Conservation (phyloP, 1,140 invertebrate species). For the Drosophila sturtevanti region DNA sequence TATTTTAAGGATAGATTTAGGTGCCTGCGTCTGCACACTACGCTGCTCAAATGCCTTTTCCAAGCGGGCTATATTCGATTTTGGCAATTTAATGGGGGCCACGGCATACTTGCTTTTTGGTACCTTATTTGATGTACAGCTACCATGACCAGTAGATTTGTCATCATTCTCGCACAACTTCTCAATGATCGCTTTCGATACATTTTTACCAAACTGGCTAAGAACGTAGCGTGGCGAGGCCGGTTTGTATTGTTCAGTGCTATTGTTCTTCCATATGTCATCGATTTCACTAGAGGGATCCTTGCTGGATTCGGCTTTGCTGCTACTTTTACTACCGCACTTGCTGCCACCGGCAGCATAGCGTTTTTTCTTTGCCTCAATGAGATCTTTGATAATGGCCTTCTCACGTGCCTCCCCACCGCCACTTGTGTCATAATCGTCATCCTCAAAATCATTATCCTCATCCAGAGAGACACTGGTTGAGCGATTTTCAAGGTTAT, state of each 20-base stretch:
- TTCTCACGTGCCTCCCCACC: constrained; percentile 39
- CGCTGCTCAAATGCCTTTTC: constrained; percentile 50
- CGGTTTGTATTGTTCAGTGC: constrained; percentile 59
- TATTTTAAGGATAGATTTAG: not conserved
- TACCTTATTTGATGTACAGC: constrained; percentile 50
- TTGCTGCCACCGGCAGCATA: constrained; percentile 17
- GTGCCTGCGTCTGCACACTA: not conserved
- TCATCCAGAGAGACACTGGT: constrained; percentile 73
- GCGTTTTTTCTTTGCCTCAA: constrained; percentile 55
- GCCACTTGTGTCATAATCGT: constrained; percentile 52
- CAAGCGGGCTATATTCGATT: constrained; percentile 53
- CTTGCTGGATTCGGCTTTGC: constrained; percentile 22
- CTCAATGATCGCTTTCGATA: constrained; percentile 55
- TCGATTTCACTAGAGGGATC: constrained; percentile 50
- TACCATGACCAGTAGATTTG: not conserved
- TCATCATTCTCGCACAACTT: constrained; percentile 43
- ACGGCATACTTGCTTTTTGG: constrained; percentile 56
- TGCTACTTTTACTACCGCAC: constrained; percentile 9
- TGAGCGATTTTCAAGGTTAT: constrained; percentile 62
- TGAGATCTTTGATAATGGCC: constrained; percentile 51
- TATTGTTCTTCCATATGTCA: constrained; percentile 74
- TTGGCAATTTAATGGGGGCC: constrained; percentile 59
- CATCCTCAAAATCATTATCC: constrained; percentile 65
- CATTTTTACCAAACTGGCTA: constrained; percentile 65
- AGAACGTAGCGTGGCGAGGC: constrained; percentile 65